These are phyloP conservation scores for Alces alces DNA, from an alignment of 2,113 vertebrate genomes.

Conservation along the genomic window DNA sequence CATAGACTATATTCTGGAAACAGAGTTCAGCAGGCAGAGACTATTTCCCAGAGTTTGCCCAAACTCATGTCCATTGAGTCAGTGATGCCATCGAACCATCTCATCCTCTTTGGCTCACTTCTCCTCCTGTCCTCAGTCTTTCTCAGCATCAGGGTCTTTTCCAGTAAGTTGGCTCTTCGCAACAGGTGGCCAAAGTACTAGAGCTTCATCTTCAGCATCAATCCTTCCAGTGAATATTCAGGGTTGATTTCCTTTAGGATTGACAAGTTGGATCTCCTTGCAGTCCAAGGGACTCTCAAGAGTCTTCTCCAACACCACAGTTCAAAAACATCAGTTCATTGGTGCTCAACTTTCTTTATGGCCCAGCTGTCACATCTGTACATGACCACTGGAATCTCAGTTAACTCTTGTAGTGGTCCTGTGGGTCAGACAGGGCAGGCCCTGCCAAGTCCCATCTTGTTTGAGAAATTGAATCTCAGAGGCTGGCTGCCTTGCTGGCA, in stretches of 20 bases:
- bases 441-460: not conserved
- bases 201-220: not conserved
- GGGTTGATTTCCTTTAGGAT: not conserved
- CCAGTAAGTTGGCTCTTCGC: not conserved
- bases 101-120: not conserved
- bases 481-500: not conserved
- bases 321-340: not conserved
- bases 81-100: not conserved
- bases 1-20: not conserved
- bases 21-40: not conserved
- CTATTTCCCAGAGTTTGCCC: not conserved
- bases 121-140: not conserved
- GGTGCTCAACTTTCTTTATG: not conserved
- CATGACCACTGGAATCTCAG: not conserved
- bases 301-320: not conserved
- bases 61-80: not conserved
- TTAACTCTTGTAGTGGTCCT: not conserved
- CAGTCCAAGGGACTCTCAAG: not conserved
- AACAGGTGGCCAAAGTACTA: not conserved
- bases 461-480: not conserved
- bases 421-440: no score
- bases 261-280: not conserved
- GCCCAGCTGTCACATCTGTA: not conserved
- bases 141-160: not conserved
- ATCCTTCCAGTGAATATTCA: not conserved